Conservation (phyloP, 30 jellyfish, hydroid and myxozoan genomes). For the Aurelia coerulea region DNA sequence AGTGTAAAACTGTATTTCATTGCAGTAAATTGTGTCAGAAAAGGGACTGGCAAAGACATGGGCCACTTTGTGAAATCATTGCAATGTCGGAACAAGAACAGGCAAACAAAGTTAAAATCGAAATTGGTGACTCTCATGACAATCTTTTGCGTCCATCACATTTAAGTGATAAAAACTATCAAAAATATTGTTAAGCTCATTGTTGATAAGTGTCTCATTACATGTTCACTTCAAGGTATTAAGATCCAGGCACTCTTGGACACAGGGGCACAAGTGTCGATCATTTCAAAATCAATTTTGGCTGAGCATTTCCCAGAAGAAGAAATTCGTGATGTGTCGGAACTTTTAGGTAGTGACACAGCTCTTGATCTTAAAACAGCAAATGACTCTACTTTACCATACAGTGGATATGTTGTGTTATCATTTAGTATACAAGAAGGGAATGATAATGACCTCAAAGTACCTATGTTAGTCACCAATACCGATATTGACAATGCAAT, state of each 20-base stretch:
- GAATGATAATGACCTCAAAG: constrained; percentile 4
- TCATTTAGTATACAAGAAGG: constrained; percentile 2
- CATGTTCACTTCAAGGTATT: constrained; percentile 27
- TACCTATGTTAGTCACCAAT: constrained; percentile 50
- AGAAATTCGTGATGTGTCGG: constrained; percentile 25
- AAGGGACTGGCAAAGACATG: constrained; percentile 29
- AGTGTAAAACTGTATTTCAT: constrained; percentile 38
- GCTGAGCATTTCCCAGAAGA: neutral
- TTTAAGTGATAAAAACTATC: constrained; percentile 11
- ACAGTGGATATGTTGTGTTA: constrained; percentile 32
- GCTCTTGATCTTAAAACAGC: constrained; percentile 48
- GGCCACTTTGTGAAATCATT: constrained; percentile 18
- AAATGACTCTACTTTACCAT: constrained; percentile 37
- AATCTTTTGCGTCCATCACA: constrained; percentile 10
- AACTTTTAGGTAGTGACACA: constrained; percentile 23
- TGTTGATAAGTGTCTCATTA: constrained; percentile 45
- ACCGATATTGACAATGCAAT: constrained; percentile 14
- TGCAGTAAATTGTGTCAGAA: constrained; percentile 49
- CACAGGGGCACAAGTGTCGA: constrained; percentile 61
- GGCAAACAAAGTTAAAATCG: constrained; percentile 8
- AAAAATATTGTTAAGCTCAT: constrained; percentile 25
- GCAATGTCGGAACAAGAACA: constrained; percentile 2
- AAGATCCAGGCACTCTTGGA: constrained; percentile 30
- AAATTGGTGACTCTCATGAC: constrained; percentile 42
- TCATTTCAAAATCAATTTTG: constrained; percentile 22